phyloP scores from a whole-genome alignment of 1,140 invertebrate genomes.

The Bombus difficillimus region DNA sequence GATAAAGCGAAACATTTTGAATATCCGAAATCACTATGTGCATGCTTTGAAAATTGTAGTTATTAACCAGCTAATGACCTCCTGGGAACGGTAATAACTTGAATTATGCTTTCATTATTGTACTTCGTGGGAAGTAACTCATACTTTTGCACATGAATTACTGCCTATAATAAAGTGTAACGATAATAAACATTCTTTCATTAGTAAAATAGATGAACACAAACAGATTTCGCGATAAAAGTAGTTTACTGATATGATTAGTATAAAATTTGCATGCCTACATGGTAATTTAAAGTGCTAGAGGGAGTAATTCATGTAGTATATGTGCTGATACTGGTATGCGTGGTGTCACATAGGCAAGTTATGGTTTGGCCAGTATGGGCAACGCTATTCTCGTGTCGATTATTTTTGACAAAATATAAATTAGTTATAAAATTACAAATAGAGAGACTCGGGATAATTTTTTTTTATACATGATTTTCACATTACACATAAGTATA shows the following conservation, averaged over 20 bases:
- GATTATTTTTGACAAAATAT: too few relatives aligned
- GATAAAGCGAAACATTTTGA: not conserved
- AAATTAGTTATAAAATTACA: too few relatives aligned
- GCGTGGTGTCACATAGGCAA: not conserved
- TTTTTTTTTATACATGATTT: too few relatives aligned
- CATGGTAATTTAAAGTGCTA: not conserved
- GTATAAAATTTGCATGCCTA: slow-evolving; percentile 15
- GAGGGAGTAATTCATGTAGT: slow-evolving; percentile 19
- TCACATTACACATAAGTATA: too few relatives aligned
- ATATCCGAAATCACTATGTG: not conserved
- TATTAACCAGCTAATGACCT: not conserved
- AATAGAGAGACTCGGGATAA: too few relatives aligned
- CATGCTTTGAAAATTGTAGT: not conserved
- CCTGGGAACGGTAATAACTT: not conserved
- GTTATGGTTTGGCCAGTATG: not conserved
- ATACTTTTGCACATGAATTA: not conserved
- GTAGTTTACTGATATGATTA: slow-evolving; percentile 2
- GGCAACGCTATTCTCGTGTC: not conserved
- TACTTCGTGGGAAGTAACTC: not conserved
- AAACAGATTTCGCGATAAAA: not conserved
- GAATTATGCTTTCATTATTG: not conserved
- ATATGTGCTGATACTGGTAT: not conserved
- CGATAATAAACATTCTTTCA: not conserved
- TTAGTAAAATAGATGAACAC: not conserved
- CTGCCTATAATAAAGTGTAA: not conserved